Evolutionary conservation across 2,113 vertebrate genomes (phyloP).

Genomic region (Scartelaos histophorus): DNA sequence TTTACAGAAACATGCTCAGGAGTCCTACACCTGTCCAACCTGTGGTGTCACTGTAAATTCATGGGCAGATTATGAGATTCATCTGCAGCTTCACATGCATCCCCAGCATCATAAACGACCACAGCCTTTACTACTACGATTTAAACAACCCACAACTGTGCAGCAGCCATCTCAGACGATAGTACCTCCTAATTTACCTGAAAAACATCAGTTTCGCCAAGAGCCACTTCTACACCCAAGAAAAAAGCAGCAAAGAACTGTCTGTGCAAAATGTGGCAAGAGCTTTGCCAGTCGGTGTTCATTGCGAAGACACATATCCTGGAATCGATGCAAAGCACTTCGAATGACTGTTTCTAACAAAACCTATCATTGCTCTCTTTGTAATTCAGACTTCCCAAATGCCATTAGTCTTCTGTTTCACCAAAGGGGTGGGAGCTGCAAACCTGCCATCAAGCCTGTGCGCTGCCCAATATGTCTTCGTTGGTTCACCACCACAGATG

Average conservation of each 20-base stretch:
- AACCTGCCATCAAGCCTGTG: slow-evolving; percentile 71
- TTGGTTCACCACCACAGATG: slow-evolving; percentile 73
- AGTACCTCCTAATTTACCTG: slow-evolving; percentile 32
- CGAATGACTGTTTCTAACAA: slow-evolving; percentile 46
- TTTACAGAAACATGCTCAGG: slow-evolving; percentile 77
- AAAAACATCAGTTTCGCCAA: slow-evolving; percentile 25
- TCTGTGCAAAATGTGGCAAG: slow-evolving; percentile 73
- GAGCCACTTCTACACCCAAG: slow-evolving; percentile 1
- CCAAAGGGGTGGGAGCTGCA: slow-evolving; percentile 71
- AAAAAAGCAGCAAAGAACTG: slow-evolving; percentile 51
- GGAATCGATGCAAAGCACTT: slow-evolving; percentile 70
- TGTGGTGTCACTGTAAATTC: slow-evolving; percentile 78
- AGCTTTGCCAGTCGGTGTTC: slow-evolving; percentile 71
- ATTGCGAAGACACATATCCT: slow-evolving; percentile 69
- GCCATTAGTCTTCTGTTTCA: slow-evolving; percentile 71
- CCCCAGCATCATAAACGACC: slow-evolving; percentile 59
- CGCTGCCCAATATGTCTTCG: slow-evolving; percentile 75
- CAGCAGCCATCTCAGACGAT: slow-evolving; percentile 15
- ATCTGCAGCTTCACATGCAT: slow-evolving; percentile 76
- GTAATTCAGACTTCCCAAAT: slow-evolving; percentile 71
- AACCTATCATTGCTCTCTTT: slow-evolving; percentile 68
- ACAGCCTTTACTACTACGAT: slow-evolving; percentile 57
- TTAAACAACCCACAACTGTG: slow-evolving; percentile 45
- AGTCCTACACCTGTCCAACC: slow-evolving; percentile 77
- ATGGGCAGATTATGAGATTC: slow-evolving; percentile 78